Evolutionary conservation across 1,140 invertebrate species (phyloP).

Genomic region (Plectrocnemia conspersa): DNA sequence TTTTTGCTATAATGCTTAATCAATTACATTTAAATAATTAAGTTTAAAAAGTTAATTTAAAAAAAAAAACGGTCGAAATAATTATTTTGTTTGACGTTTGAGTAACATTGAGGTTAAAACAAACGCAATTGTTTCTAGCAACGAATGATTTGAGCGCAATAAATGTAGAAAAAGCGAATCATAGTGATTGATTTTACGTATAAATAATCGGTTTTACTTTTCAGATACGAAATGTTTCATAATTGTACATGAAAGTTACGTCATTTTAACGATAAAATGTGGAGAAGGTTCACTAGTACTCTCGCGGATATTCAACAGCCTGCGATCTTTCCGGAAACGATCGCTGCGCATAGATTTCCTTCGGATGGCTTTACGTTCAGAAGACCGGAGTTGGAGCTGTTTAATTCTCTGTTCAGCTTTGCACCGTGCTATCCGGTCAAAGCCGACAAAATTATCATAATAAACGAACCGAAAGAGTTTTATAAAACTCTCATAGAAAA

Average conservation of each 20-base stretch:
- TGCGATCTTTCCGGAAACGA: constrained; percentile 25
- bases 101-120: too few relatives aligned
- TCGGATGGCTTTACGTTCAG: constrained; percentile 24
- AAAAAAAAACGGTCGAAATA: not conserved
- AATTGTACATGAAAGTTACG: too few relatives aligned
- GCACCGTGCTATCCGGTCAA: constrained; percentile 69
- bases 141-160: too few relatives aligned
- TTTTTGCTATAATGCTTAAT: too few relatives aligned
- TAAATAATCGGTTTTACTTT: too few relatives aligned
- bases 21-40: too few relatives aligned
- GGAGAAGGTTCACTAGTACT: constrained; percentile 30
- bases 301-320: constrained; percentile 29
- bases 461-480: constrained; percentile 70
- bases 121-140: too few relatives aligned
- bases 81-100: too few relatives aligned
- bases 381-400: constrained; percentile 40
- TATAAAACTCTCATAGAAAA: constrained; percentile 70
- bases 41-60: too few relatives aligned
- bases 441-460: constrained; percentile 65
- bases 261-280: constrained; percentile 18
- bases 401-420: constrained; percentile 62
- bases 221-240: too few relatives aligned
- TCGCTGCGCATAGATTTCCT: constrained; percentile 22
- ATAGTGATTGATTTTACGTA: too few relatives aligned
- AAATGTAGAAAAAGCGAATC: too few relatives aligned